Conservation (phyloP, 2,888 invertebrate species). For the Scaeva pyrastri region DNA sequence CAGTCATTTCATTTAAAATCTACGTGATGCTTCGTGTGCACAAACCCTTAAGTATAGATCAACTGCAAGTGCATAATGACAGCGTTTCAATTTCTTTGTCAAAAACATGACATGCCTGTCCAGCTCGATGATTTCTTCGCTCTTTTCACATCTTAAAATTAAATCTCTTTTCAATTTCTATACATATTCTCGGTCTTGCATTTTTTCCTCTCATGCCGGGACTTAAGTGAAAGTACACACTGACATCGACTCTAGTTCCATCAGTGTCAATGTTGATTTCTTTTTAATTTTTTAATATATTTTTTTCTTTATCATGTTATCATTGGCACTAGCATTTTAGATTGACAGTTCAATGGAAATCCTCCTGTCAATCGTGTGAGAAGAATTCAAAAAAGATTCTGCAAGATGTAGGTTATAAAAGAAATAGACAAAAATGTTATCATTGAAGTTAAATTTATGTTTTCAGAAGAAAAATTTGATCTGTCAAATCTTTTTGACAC, state of each 20-base stretch:
- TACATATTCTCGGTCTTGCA: background rate
- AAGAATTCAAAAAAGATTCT: constrained; percentile 6
- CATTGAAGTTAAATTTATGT: constrained; percentile 6
- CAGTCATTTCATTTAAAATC: too few relatives aligned
- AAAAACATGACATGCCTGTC: too few relatives aligned
- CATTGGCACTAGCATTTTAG: background rate
- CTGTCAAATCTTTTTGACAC: background rate
- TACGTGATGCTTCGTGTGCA: too few relatives aligned
- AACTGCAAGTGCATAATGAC: too few relatives aligned
- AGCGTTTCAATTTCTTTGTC: too few relatives aligned
- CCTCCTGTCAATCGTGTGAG: background rate
- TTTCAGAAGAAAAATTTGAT: background rate
- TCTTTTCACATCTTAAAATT: background rate
- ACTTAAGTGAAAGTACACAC: background rate
- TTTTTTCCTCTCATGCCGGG: background rate
- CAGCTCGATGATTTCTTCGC: too few relatives aligned
- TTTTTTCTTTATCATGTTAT: background rate
- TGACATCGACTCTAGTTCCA: background rate
- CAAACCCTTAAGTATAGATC: too few relatives aligned
- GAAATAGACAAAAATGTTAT: background rate
- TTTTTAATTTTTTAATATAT: background rate
- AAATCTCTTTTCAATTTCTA: constrained; percentile 1
- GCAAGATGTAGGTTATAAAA: background rate
- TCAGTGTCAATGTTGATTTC: constrained; percentile 17
- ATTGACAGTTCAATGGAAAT: constrained; percentile 9